Base-by-base conservation (phyloP, 2,797 vertebrate species). In the Coreius guichenoti region DNA sequence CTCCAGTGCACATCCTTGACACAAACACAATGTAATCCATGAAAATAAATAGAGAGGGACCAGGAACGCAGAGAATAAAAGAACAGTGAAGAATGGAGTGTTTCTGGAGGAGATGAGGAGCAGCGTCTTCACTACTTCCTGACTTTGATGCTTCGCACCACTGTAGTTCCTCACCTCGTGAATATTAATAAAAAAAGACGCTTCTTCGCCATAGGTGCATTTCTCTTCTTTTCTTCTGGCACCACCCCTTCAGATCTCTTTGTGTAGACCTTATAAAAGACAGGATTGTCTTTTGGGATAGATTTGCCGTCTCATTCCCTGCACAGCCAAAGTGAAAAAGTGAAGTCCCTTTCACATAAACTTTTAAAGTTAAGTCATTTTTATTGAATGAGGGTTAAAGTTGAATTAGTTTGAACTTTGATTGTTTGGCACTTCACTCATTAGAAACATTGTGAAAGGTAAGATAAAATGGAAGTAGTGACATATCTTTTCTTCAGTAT, bases 1-100 rank as follows among this genome's bases (percentile, higher is more conserved):
- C 47, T 78, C 63, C 33, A 69, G 63, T 39, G 4, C 47, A 72
- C 54, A 61, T 79, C 56, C 21, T 61, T 61, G 43, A 73, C 76
- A 65, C 51, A 85, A 79, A 63, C 76, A 85, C 54, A 80, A 21
- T 80, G 54, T 54, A 51, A 85, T 85, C 51, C 29, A 61, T 9
- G 23, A 51, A 79, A 79, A 58, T 56, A 84, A 49, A 79, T 51
- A 65, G 14, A 85, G 76, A 80, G 17, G 33, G 33, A 17, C 11
- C 14, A 1, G 19, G 16, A 39, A 76, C 0, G 16, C 63, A 84
- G 47, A 84, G 36, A 49, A 80, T 58, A 49, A 79, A 47, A 61
- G 29, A 80, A 31, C 54, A 69, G 76, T 76, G 61, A 75, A 29
- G 13, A 78, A 47, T 69, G 29, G 51, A 76, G 45, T 33, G 56